phyloP scores from a whole-genome alignment of 2,113 vertebrate species.

The Polypterus bichir region DNA sequence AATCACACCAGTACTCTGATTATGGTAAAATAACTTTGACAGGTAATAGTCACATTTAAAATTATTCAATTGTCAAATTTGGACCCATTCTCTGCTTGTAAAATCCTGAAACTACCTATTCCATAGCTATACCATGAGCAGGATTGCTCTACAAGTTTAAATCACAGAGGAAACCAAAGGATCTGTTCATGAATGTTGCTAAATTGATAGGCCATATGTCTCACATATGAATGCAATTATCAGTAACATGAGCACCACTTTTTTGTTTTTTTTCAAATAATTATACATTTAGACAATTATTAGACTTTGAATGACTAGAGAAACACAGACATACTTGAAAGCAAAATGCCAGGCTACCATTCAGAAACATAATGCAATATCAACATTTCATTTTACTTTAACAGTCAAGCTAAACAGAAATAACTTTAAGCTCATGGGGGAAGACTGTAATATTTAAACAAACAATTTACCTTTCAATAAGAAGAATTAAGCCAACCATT shows the following conservation, averaged over 20 bases:
- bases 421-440: too few relatives aligned
- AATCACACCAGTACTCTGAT: too few relatives aligned
- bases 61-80: too few relatives aligned
- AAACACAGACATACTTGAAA: too few relatives aligned
- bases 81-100: background rate
- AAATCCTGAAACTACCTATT: background rate
- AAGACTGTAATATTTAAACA: too few relatives aligned
- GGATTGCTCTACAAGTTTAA: background rate
- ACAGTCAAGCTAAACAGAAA: too few relatives aligned
- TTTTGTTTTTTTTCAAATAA: background rate
- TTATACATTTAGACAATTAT: background rate
- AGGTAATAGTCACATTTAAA: too few relatives aligned
- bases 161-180: background rate
- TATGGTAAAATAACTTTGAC: too few relatives aligned
- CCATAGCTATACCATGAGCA: background rate
- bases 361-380: too few relatives aligned
- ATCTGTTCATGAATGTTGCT: background rate
- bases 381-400: too few relatives aligned
- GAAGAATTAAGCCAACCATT: too few relatives aligned
- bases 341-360: background rate
- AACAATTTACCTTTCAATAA: too few relatives aligned
- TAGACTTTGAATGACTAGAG: background rate
- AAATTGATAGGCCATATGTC: background rate
- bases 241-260: background rate
- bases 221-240: background rate